These are phyloP conservation scores for Blastomussa wellsi DNA, from an alignment of 92 coral and sea anemone genomes.

Conservation along the genomic window DNA sequence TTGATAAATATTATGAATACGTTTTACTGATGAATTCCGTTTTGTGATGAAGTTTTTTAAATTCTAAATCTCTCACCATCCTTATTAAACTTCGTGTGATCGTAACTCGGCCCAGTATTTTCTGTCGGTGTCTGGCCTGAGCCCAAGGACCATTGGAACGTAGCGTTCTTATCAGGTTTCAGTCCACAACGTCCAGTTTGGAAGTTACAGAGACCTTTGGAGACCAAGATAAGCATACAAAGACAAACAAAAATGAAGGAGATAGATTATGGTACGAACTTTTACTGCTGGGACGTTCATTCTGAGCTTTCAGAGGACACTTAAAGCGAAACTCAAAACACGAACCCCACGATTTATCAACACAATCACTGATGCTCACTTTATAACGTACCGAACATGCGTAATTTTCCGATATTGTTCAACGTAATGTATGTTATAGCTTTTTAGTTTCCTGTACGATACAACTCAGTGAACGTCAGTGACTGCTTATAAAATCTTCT, in stretches of 20 bases:
- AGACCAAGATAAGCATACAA: not conserved
- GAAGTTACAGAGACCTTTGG: conserved; percentile 33
- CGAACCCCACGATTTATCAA: not conserved
- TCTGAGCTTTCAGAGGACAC: not conserved
- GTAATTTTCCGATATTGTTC: too few relatives aligned
- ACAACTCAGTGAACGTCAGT: not conserved
- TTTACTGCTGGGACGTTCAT: not conserved
- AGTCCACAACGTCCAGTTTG: conserved; percentile 53
- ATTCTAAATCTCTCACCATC: conserved; percentile 32
- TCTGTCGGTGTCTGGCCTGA: conserved; percentile 46
- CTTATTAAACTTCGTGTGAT: conserved; percentile 34
- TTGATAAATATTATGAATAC: too few relatives aligned
- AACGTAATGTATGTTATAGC: not conserved
- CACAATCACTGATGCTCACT: too few relatives aligned
- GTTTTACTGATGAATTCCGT: too few relatives aligned
- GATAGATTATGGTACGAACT: not conserved
- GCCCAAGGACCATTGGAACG: conserved; percentile 35
- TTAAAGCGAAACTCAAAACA: not conserved
- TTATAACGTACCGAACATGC: too few relatives aligned
- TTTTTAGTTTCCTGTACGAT: not conserved
- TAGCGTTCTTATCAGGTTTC: conserved; percentile 25
- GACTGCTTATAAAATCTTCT: too few relatives aligned
- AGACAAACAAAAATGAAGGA: not conserved
- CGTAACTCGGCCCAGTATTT: conserved; percentile 46
- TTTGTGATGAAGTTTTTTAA: not conserved